Evolutionary conservation across 1,140 invertebrate genomes (phyloP).

Genomic region (Pseudachorutes palmiensis): DNA sequence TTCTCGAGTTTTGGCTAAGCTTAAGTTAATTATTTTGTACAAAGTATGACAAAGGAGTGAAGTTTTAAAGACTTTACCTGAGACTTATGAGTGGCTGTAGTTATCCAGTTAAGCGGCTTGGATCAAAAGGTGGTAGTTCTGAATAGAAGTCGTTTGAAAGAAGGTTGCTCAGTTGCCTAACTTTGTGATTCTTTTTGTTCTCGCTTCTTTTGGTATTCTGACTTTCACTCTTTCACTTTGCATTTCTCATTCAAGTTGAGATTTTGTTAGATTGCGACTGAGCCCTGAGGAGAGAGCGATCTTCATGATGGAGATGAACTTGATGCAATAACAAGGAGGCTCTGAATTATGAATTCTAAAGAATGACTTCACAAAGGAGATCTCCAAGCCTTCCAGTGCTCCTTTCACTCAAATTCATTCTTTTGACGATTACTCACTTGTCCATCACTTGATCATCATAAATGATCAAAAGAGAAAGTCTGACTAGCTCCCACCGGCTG

Average conservation of each 20-base stretch:
- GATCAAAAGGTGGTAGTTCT: too few relatives aligned
- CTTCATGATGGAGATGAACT: not conserved
- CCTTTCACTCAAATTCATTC: not conserved
- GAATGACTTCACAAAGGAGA: not conserved
- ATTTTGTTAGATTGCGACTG: not conserved
- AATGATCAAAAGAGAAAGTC: not conserved
- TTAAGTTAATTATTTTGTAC: too few relatives aligned
- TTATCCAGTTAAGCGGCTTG: too few relatives aligned
- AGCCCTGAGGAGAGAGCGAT: not conserved
- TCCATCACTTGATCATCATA: slow-evolving; percentile 3
- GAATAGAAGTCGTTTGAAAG: too few relatives aligned
- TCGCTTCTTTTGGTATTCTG: not conserved
- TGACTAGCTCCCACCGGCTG: too few relatives aligned
- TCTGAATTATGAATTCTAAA: slow-evolving; percentile 4
- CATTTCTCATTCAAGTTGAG: not conserved
- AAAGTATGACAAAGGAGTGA: too few relatives aligned
- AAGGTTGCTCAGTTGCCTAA: not conserved
- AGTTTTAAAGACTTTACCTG: too few relatives aligned
- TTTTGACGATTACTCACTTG: not conserved
- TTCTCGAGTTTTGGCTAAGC: too few relatives aligned
- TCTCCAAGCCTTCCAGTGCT: too few relatives aligned
- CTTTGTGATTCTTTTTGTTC: not conserved
- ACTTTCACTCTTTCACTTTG: slow-evolving; percentile 5
- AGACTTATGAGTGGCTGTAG: too few relatives aligned
- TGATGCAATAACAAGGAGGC: not conserved